Evolutionary conservation across 2,113 vertebrate genomes (phyloP).

Genomic region (Paratilapia polleni): DNA sequence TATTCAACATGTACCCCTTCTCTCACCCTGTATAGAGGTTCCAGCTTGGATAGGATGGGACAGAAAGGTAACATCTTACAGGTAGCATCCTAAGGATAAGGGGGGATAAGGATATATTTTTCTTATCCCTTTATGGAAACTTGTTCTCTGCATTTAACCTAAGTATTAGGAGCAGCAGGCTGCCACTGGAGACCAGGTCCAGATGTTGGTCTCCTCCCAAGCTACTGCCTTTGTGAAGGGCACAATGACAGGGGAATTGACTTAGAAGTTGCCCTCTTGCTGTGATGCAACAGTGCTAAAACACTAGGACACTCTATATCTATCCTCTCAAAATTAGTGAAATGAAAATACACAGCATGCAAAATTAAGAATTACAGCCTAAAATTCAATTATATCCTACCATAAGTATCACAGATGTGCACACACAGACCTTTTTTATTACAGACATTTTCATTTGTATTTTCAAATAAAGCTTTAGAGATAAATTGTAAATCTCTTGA

Average conservation of each 20-base stretch:
- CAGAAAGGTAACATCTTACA: background rate
- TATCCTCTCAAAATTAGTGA: background rate
- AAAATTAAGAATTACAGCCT: background rate
- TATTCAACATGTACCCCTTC: background rate
- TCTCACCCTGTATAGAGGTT: background rate
- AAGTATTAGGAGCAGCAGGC: background rate
- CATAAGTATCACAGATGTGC: background rate
- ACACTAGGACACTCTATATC: background rate
- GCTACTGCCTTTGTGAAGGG: background rate
- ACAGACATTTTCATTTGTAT: background rate
- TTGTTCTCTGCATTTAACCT: background rate
- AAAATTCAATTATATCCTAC: background rate
- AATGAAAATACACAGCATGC: background rate
- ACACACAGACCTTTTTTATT: background rate
- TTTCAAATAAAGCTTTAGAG: background rate
- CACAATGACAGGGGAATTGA: background rate
- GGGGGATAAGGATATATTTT: background rate
- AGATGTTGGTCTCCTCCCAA: background rate
- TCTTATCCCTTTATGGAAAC: background rate
- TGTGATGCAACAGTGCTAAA: background rate
- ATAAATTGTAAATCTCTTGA: background rate
- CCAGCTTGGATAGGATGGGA: background rate
- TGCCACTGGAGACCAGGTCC: background rate
- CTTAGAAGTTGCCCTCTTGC: background rate
- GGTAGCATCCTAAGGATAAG: fast-evolving